Evolutionary conservation across 2,797 vertebrate species (phyloP), one percentile per base, ranked within the genome.

Genomic region (Manis pentadactyla): DNA sequence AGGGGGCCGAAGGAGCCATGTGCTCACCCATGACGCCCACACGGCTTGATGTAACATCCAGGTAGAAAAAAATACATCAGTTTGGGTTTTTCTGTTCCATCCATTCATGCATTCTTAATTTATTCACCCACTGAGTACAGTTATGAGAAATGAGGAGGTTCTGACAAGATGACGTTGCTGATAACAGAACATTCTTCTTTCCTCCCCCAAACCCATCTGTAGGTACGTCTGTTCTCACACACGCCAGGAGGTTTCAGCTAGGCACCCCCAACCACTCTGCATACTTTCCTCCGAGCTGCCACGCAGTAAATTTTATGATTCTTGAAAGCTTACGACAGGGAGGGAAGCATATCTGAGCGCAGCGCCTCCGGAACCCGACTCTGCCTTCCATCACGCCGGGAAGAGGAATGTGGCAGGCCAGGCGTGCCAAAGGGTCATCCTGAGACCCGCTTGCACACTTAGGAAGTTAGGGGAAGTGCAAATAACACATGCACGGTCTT

Each of bases 361-460:
- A 87, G 84, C 49, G 64, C 63, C 53, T 49, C 7, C 39, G 64
- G 75, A 93, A 94, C 84, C 39, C 59, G 53, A 59, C 73, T 96
- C 95, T 94, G 96, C 5, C 55, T 93, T 89, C 81, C 78, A 86
- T 87, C 93, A 39, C 13, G 27, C 90, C 77, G 90, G 92, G 81
- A 75, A 92, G 85, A 3, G 64, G 57, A 94, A 51, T 29, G 86
- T 27, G 78, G 71, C 77, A 93, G 68, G 85, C 81, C 78, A 66
- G 31, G 34, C 92, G 17, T 74, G 96, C 94, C 53, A 86, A 79
- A 90, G 91, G 59, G 93, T 75, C 0, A 75, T 27, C 96, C 42
- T 78, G 89, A 82, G 1, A 11, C 94, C 51, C 29, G 85, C 97
- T 95, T 95, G 81, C 94, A 88, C 53, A 1, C 46, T 85, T 88